phyloP scores from a whole-genome alignment of 2,113 vertebrate genomes.

The Apeltes quadracus region DNA sequence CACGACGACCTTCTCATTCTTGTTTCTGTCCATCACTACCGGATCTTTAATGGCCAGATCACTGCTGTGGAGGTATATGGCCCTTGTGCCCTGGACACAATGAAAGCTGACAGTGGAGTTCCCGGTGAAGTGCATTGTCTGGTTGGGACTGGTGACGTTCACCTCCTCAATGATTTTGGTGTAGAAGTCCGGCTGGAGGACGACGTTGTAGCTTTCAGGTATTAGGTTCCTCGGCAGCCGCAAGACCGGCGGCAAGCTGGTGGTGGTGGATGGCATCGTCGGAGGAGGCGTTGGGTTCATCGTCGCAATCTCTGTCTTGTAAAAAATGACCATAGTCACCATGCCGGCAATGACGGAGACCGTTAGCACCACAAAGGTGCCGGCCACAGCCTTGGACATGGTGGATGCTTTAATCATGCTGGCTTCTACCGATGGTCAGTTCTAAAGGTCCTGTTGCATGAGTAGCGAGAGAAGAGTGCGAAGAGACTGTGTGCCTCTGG shows the following conservation, averaged over 20 bases:
- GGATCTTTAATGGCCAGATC: slow-evolving; percentile 69
- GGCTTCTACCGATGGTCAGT: slow-evolving; percentile 4
- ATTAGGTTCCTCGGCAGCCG: slow-evolving; percentile 80
- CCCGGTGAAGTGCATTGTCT: slow-evolving; percentile 78
- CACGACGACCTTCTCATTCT: fast-evolving
- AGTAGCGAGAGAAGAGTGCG: slow-evolving; percentile 14
- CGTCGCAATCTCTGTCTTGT: slow-evolving; percentile 62
- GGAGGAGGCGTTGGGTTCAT: not conserved
- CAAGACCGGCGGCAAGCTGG: not conserved
- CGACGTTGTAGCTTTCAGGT: slow-evolving; percentile 82
- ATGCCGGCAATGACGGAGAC: slow-evolving; percentile 77
- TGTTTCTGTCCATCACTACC: not conserved
- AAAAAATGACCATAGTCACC: slow-evolving; percentile 83
- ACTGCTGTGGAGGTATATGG: slow-evolving; percentile 88
- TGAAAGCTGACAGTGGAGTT: slow-evolving; percentile 67
- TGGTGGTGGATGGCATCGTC: fast-evolving
- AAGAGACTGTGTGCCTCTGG: slow-evolving; percentile 1
- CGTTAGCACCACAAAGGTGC: slow-evolving; percentile 71
- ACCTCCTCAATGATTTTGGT: not conserved
- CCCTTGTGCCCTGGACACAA: slow-evolving; percentile 72
- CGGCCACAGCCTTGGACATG: slow-evolving; percentile 82
- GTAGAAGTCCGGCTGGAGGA: slow-evolving; percentile 79
- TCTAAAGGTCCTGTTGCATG: slow-evolving; percentile 4
- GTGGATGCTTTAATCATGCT: slow-evolving; percentile 82
- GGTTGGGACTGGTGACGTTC: slow-evolving; percentile 51